A percentile compares a stretch with the other conserved stretches of the same genome.
phyloP scores from a whole-genome alignment of 2,888 invertebrate species.

The Rotaria macrura region DNA sequence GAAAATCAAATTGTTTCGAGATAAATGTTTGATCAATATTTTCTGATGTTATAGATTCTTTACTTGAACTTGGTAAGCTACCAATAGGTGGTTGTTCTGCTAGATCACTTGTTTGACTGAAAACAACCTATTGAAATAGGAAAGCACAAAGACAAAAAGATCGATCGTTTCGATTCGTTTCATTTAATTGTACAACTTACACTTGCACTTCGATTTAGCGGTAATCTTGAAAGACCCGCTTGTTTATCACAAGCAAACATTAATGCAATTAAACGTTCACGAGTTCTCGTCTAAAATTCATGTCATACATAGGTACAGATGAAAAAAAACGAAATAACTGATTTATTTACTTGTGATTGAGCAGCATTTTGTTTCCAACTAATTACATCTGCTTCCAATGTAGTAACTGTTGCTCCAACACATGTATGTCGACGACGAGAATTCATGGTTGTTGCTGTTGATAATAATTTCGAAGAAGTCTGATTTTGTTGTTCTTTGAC shows the following conservation, averaged over 20 bases:
- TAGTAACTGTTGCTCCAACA: neutral
- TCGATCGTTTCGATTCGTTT: neutral
- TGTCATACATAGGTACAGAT: neutral
- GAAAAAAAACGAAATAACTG: too few species aligned
- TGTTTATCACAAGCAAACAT: neutral
- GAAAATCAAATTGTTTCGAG: neutral
- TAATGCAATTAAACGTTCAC: neutral
- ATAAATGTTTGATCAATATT: neutral
- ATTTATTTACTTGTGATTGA: neutral
- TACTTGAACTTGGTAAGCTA: neutral
- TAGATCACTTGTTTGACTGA: neutral
- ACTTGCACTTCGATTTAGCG: neutral
- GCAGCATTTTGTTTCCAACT: constrained; percentile 14
- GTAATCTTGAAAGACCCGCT: constrained; percentile 9
- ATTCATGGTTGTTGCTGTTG: neutral
- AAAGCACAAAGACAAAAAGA: neutral
- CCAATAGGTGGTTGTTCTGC: neutral
- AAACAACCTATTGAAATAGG: neutral
- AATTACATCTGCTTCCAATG: too few species aligned
- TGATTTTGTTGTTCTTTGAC: neutral
- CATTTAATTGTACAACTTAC: too few species aligned
- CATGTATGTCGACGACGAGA: neutral
- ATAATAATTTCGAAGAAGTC: neutral
- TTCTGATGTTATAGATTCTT: neutral
- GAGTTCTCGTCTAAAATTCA: neutral